phyloP scores from a whole-genome alignment of 2,797 vertebrate species.

The Rhynchotus rufescens region DNA sequence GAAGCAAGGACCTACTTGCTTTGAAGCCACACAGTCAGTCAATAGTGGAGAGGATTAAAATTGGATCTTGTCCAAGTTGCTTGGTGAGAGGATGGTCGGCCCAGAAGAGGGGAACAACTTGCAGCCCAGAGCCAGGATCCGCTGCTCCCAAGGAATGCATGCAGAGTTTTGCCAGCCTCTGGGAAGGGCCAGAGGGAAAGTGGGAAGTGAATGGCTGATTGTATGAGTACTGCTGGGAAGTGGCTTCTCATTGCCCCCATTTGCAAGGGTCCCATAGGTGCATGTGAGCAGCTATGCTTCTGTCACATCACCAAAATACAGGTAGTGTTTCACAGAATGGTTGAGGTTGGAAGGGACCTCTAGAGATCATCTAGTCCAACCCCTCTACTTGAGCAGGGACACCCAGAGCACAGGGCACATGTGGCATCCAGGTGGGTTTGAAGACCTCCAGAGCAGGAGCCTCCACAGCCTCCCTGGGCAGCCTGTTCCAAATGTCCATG shows the following conservation, averaged over 20 bases:
- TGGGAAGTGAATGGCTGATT: background rate
- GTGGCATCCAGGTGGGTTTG: no score
- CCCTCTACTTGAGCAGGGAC: no score
- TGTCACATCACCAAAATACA: background rate
- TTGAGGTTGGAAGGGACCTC: no score
- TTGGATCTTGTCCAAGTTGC: background rate
- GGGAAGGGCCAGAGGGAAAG: no score
- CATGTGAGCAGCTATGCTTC: accelerated
- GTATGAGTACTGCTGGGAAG: background rate
- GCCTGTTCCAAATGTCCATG: no score
- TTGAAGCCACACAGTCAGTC: background rate
- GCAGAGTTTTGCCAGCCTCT: background rate
- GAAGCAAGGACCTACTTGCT: background rate
- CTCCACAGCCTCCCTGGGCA: no score
- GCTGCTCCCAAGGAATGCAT: background rate
- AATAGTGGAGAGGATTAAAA: background rate
- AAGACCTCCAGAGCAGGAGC: no score
- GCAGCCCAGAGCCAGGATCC: background rate
- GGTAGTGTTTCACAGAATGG: background rate
- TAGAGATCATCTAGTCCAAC: no score
- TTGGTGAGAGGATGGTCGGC: background rate
- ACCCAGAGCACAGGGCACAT: no score
- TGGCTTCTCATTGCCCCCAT: background rate
- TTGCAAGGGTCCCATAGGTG: background rate
- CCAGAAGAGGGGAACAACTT: background rate